Evolutionary conservation across 2,888 invertebrate species (phyloP).

Genomic region (Drosophila antonietae): DNA sequence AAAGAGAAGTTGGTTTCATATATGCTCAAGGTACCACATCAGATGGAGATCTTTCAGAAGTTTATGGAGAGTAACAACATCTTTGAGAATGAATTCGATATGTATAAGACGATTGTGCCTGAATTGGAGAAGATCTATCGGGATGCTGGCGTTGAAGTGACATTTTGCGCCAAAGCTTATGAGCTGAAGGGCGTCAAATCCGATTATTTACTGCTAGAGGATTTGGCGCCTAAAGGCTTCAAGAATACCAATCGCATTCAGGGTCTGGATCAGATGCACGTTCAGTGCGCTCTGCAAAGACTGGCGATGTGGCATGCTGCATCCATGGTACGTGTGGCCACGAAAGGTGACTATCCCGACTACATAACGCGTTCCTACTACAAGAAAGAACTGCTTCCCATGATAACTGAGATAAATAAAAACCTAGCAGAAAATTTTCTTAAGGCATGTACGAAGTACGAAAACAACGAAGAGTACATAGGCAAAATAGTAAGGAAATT

Average conservation of each 20-base stretch:
- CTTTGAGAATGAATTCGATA: constrained; percentile 70
- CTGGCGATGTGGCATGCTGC: constrained; percentile 81
- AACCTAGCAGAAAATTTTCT: constrained; percentile 28
- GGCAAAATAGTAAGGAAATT: constrained; percentile 59
- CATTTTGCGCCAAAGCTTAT: constrained; percentile 71
- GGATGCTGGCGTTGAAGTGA: constrained; percentile 61
- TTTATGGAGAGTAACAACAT: constrained; percentile 57
- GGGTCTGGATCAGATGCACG: constrained; percentile 76
- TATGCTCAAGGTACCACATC: constrained; percentile 65
- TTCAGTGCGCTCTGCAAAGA: constrained; percentile 69
- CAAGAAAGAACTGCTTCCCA: constrained; percentile 31
- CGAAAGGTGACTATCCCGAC: constrained; percentile 58
- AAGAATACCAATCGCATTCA: constrained; percentile 68
- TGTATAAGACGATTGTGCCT: constrained; percentile 72
- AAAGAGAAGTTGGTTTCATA: constrained; percentile 55
- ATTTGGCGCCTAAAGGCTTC: constrained; percentile 70
- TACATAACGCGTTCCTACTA: constrained; percentile 33
- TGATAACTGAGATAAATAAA: constrained; percentile 29
- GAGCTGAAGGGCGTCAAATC: constrained; percentile 55
- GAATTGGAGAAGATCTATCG: constrained; percentile 75
- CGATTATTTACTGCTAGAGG: constrained; percentile 72
- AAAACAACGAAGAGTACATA: constrained; percentile 48
- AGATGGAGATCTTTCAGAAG: constrained; percentile 38
- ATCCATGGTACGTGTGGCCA: constrained; percentile 64
- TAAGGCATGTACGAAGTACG: constrained; percentile 43